Base-by-base conservation (phyloP, 2,888 invertebrate genomes). In the Polylopha cassiicola region DNA sequence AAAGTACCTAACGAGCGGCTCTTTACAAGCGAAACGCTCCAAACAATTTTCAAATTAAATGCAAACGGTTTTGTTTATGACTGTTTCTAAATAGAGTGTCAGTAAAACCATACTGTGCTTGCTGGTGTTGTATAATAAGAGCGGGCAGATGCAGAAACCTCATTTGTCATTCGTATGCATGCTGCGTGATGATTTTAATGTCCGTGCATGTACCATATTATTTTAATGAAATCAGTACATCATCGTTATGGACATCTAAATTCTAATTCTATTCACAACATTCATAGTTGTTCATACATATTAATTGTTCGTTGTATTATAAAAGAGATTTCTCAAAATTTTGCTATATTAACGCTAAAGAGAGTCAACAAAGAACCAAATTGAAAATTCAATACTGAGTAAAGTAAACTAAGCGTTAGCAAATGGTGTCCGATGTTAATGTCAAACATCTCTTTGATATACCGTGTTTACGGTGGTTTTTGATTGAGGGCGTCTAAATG, bases 1-100 rank as follows among this genome's bases (percentile, higher is more conserved):
- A 80, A 84, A 79, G 79, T 76, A 73, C 68, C 65, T 71, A 65
- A 71, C 67, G 64, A 62, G 57, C 61, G 51, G 48, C 49, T 58
- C 64, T 72, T 72, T 69, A 67, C 62, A 61, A 66, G 65, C 63
- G 70, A 67, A 68, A 66, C 60, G 53, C 50, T 55, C 46, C 52
- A 52, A 50, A 48, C 48, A 44, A 48, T 55, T 44, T 37, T 48
- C 41, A 49, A 48, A 50, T 47, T 27, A 36, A 45, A 38, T 41
- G 38, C 42, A 48, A 44, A 45, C 47, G 39, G 37, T 44, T 48
- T 49, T 46, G 50, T 54, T 55, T 55, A 54, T 50, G 50, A 52
- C 49, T 49, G 22, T 27, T 16, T 29, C 23, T 34, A 7, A 27
- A 24, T 18, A 34, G 8, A 29, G 11, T 23, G 39, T 28, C 26